Percentiles rank a stretch among this genome's conserved stretches.
phyloP scores from a whole-genome alignment of 2,797 vertebrate species.

The Syngnathus rostellatus region DNA sequence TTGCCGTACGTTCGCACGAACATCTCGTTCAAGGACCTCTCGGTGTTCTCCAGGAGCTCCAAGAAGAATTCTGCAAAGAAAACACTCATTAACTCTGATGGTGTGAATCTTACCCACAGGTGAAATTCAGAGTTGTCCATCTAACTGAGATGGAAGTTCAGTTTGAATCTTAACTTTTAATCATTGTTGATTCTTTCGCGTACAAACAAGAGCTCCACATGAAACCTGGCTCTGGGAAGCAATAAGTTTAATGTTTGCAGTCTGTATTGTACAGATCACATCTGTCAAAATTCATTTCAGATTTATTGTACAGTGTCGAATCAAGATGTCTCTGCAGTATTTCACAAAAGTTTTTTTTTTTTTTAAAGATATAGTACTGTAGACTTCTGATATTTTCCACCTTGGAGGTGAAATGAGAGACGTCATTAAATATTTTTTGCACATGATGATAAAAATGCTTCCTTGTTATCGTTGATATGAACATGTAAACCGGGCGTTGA shows the following conservation, averaged over 20 bases:
- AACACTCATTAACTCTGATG: neutral
- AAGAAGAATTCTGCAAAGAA: slow-evolving; percentile 82
- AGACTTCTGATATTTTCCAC: neutral
- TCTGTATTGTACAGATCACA: neutral
- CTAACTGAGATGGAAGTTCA: neutral
- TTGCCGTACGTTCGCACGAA: slow-evolving; percentile 90
- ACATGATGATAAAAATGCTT: too few relatives aligned
- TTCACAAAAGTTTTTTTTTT: neutral
- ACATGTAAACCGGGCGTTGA: too few relatives aligned
- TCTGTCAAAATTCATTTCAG: neutral
- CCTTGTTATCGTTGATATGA: too few relatives aligned
- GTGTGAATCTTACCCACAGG: neutral
- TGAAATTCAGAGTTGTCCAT: neutral
- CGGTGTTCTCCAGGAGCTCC: slow-evolving; percentile 89
- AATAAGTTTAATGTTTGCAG: neutral
- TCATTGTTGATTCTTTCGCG: neutral
- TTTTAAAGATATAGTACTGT: neutral
- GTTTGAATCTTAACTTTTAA: neutral
- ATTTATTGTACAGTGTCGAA: neutral
- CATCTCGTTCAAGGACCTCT: slow-evolving; percentile 91
- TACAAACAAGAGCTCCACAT: neutral
- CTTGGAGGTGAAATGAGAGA: neutral
- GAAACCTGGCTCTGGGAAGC: neutral
- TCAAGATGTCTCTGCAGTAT: neutral
- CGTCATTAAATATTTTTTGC: too few relatives aligned